Percentiles rank a stretch among this genome's conserved stretches.
Evolutionary conservation across 2,888 invertebrate species (phyloP).

Genomic region (Protophormia terraenovae): DNA sequence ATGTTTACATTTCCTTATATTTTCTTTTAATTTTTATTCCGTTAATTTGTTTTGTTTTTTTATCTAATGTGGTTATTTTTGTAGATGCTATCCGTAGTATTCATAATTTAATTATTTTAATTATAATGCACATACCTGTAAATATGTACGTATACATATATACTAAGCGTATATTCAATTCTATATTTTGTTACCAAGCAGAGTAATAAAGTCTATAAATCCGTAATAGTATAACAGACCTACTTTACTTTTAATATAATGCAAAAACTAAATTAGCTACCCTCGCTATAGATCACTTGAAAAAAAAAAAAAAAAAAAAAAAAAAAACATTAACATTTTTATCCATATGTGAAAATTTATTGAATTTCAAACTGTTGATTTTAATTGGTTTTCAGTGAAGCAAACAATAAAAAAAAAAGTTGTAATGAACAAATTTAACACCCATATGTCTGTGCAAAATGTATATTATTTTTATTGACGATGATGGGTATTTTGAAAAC

Average conservation of each 20-base stretch:
- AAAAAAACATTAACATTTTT: neutral
- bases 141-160: no score
- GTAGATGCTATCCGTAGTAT: neutral
- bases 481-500: slow-evolving; percentile 39
- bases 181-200: no score
- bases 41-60: neutral
- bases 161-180: no score
- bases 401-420: neutral
- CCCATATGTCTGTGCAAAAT: neutral
- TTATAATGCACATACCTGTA: no score
- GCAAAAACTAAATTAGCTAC: neutral
- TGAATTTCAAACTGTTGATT: slow-evolving; percentile 19
- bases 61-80: neutral
- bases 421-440: neutral
- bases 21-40: neutral
- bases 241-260: no score
- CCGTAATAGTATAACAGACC: no score
- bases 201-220: no score
- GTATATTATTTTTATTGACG: slow-evolving; percentile 4
- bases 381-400: neutral
- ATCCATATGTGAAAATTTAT: slow-evolving; percentile 2
- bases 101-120: no score
- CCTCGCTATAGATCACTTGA: neutral
- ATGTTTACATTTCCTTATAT: neutral
- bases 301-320: no score